Base-by-base conservation (phyloP, 2,113 vertebrate species). In the Mellivora capensis region DNA sequence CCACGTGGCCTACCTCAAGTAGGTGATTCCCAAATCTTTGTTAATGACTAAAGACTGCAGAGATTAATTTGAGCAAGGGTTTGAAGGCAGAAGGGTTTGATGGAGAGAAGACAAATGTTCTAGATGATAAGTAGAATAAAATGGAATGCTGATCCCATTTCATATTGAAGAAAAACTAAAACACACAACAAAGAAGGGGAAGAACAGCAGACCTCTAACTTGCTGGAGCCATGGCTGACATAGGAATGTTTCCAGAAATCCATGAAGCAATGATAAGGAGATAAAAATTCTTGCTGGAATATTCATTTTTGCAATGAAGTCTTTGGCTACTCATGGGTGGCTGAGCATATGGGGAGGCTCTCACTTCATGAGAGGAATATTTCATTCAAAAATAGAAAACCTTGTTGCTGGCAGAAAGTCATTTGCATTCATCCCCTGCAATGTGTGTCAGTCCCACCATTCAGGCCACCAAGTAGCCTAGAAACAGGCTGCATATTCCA, bases 311-410 rank as follows among this genome's bases (percentile, higher is more conserved):
- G 85, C 64, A 92, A 87, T 96, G 96, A 96, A 94, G 71, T 95
- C 67, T 97, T 94, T 95, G 94, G 90, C 94, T 97, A 94, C 87
- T 96, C 57, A 89, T 1, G 52, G 74, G 47, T 90, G 47, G 47
- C 12, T 95, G 83, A 96, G 69, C 95, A 96, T 97, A 92, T 95
- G 92, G 72, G 49, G 13, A 96, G 92, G 12, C 67, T 95, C 72
- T 97, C 74, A 97, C 79, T 96, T 96, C 83, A 74, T 79, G 84
- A 96, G 74, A 96, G 21, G 61, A 83, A 94, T 80, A 96, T 96
- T 97, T 97, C 83, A 96, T 90, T 97, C 90, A 96, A 96, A 95
- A 96, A 87, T 83, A 96, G 96, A 96, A 98, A 95, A 86, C 39
- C 54, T 93, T 74, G 17, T 37, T 96, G 52, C 61, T 96, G 90